phyloP scores from a whole-genome alignment of 2,888 invertebrate species.

The Noctua janthe region DNA sequence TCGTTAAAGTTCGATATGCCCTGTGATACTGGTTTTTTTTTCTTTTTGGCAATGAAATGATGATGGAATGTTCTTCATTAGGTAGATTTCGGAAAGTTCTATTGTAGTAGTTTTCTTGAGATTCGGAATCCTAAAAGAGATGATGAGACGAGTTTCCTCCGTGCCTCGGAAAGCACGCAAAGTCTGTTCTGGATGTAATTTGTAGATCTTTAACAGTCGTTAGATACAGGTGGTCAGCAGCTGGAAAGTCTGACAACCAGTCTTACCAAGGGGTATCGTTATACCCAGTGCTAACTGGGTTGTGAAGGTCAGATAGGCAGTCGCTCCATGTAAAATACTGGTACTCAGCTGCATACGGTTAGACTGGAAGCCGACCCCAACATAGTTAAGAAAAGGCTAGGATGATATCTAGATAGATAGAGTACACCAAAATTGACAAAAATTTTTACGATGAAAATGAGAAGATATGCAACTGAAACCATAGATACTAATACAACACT shows the following conservation, averaged over 20 bases:
- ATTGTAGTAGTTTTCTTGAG: background rate
- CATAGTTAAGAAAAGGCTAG: too few relatives aligned
- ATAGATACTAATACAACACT: background rate
- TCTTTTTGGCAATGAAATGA: background rate
- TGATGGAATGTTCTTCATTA: background rate
- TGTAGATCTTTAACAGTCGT: background rate
- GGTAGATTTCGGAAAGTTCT: background rate
- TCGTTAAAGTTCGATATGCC: background rate
- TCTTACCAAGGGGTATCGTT: too few relatives aligned
- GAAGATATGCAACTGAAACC: background rate
- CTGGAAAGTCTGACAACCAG: too few relatives aligned
- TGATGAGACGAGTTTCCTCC: background rate
- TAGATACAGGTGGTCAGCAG: too few relatives aligned
- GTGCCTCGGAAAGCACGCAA: too few relatives aligned
- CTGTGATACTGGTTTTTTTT: slow-evolving; percentile 13
- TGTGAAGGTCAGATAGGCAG: too few relatives aligned
- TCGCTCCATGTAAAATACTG: too few relatives aligned
- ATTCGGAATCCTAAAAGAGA: background rate
- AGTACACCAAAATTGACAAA: background rate
- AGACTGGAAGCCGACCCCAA: background rate
- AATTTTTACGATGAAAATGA: background rate
- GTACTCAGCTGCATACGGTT: background rate
- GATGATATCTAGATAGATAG: too few relatives aligned
- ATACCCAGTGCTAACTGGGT: too few relatives aligned
- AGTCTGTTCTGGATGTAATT: background rate